Evolutionary conservation across 1,140 invertebrate species (phyloP).

Genomic region (Ips typographus): DNA sequence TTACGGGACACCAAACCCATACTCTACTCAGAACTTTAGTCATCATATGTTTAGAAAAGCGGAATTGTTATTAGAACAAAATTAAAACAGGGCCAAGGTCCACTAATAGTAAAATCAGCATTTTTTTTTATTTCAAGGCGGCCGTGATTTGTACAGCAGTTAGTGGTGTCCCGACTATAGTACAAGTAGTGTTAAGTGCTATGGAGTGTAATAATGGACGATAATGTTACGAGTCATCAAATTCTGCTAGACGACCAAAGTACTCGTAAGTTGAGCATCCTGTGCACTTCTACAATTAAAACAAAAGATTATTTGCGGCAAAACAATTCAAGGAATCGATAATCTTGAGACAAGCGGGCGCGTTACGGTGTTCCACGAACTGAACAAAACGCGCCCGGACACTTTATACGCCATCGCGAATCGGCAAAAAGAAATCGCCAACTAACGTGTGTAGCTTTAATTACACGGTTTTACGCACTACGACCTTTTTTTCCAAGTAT

Average conservation of each 20-base stretch:
- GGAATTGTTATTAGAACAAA: neutral
- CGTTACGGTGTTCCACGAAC: slow-evolving; percentile 23
- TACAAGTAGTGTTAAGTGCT: too few relatives aligned
- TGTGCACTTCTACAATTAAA: too few relatives aligned
- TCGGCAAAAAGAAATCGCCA: slow-evolving; percentile 28
- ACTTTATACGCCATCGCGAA: slow-evolving; percentile 29
- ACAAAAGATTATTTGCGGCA: neutral
- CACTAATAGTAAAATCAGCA: neutral
- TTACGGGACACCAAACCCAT: too few relatives aligned
- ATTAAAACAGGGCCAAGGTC: slow-evolving; percentile 2
- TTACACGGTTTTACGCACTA: slow-evolving; percentile 18
- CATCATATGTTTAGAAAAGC: neutral
- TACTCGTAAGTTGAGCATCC: too few relatives aligned
- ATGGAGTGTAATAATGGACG: too few relatives aligned
- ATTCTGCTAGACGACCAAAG: too few relatives aligned
- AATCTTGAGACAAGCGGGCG: slow-evolving; percentile 18
- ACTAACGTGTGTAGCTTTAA: slow-evolving; percentile 26
- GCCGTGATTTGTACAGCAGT: too few relatives aligned
- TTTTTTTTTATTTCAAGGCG: neutral
- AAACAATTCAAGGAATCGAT: slow-evolving; percentile 22
- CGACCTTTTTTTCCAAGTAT: slow-evolving; percentile 23
- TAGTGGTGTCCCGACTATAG: too few relatives aligned
- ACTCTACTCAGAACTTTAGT: neutral
- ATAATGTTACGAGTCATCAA: too few relatives aligned
- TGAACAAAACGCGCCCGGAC: slow-evolving; percentile 22